Evolutionary conservation across 2,113 vertebrate species (phyloP).

Genomic region (Sus scrofa): T2T-Sscrofa CM000823.6:36750501-36751000

Average conservation of each 20-base stretch:
- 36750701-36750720: not conserved
- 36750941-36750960: not conserved
- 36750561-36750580: not conserved
- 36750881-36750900: not conserved
- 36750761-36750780: not conserved
- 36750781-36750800: not conserved
- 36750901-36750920: not conserved
- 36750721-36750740: not conserved
- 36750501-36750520: not conserved
- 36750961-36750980: not conserved
- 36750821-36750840: not conserved
- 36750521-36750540: not conserved
- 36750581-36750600: not conserved
- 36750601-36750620: not conserved
- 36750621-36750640: not conserved
- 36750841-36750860: not conserved
- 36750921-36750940: not conserved
- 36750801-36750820: not conserved
- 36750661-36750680: not conserved
- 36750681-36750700: not conserved
- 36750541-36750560: not conserved
- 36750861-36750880: not conserved
- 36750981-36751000: not conserved
- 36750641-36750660: not conserved
- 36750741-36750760: not conserved